Conservation (phyloP, 2,113 vertebrate species). For the Choloepus hoffmanni region DNA sequence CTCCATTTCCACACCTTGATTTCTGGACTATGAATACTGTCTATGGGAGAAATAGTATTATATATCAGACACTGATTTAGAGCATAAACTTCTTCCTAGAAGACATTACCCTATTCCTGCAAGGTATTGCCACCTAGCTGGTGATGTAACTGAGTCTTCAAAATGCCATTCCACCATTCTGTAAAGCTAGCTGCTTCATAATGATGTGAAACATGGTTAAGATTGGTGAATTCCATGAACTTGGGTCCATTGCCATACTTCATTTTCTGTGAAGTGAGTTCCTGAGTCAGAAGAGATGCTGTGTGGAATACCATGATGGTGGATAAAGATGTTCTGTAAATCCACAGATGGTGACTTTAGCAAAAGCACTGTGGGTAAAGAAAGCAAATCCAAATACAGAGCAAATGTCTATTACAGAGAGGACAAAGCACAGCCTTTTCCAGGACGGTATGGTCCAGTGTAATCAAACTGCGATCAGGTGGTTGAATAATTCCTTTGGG, state of each 20-base stretch:
- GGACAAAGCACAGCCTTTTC: slow-evolving; percentile 24
- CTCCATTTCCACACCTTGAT: neutral
- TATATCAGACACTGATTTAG: neutral
- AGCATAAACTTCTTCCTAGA: neutral
- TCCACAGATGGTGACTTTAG: neutral
- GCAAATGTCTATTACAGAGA: neutral
- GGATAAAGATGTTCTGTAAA: neutral
- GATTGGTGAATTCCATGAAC: neutral
- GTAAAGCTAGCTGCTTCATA: neutral
- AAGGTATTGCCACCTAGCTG: neutral
- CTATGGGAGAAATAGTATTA: neutral
- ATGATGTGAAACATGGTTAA: neutral
- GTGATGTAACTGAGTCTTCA: neutral
- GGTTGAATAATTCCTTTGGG: neutral
- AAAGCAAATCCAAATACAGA: slow-evolving; percentile 3
- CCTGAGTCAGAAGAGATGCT: neutral
- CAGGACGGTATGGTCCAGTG: neutral
- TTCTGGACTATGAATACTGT: neutral
- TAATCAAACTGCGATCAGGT: neutral
- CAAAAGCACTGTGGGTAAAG: slow-evolving; percentile 1
- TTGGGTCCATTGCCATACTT: neutral
- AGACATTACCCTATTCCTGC: neutral
- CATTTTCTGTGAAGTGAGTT: neutral
- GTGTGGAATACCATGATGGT: neutral
- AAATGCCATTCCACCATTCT: neutral